Evolutionary conservation across 2,888 invertebrate genomes (phyloP).

Genomic region (Drosophila maculinotata): DNA sequence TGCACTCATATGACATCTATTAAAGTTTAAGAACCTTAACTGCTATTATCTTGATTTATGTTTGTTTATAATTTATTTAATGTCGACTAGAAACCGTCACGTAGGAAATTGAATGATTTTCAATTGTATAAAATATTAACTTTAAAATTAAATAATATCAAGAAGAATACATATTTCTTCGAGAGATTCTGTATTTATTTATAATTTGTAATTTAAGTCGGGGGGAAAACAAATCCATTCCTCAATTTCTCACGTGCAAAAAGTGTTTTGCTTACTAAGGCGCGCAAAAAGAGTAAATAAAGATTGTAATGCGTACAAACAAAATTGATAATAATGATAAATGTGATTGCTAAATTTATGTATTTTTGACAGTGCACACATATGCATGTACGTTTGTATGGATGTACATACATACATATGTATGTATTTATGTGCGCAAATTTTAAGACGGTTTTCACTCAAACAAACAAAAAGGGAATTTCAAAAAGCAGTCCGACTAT

Average conservation of each 20-base stretch:
- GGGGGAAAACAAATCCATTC: not conserved
- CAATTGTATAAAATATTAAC: too few species aligned
- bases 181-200: not conserved
- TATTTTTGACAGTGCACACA: conserved; percentile 18
- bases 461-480: conserved; percentile 5
- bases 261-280: not conserved
- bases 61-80: too few species aligned
- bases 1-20: too few species aligned
- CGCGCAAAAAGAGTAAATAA: conserved; percentile 25
- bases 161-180: too few species aligned
- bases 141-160: too few species aligned
- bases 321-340: conserved; percentile 30
- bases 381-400: not conserved
- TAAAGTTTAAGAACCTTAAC: conserved; percentile 8
- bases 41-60: conserved; percentile 3
- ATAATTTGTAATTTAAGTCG: conserved; percentile 1
- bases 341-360: conserved; percentile 27
- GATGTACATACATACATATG: conserved; percentile 7
- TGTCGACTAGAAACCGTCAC: too few species aligned
- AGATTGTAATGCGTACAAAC: conserved; percentile 7
- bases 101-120: too few species aligned
- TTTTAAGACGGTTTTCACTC: conserved; percentile 51
- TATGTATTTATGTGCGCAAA: conserved; percentile 29
- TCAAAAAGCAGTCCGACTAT: conserved; percentile 59
- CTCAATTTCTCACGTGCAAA: conserved; percentile 16